Percentiles rank a stretch among this genome's conserved stretches.
These are phyloP conservation scores for Coelinius sp. DNA, from an alignment of 2,888 invertebrate species.

Conservation along the genomic window DNA sequence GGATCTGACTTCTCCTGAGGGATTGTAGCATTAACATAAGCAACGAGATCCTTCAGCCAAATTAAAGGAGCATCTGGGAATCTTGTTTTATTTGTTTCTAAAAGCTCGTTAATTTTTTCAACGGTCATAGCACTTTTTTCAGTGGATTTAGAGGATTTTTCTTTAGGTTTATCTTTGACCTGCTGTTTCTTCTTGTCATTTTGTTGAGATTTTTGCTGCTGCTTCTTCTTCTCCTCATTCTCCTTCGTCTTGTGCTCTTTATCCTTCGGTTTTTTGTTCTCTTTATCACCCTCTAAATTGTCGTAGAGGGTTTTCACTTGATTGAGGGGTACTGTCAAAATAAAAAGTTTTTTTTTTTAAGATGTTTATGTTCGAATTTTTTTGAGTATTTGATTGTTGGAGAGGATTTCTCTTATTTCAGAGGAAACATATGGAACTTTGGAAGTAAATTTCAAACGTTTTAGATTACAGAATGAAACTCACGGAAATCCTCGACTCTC, in stretches of 20 bases:
- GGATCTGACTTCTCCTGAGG: slow-evolving; percentile 78
- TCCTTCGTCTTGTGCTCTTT: slow-evolving; percentile 67
- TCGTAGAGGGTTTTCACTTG: slow-evolving; percentile 79
- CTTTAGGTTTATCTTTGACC: slow-evolving; percentile 74
- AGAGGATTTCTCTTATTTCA: background rate
- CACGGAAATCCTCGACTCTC: slow-evolving; percentile 84
- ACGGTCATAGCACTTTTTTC: slow-evolving; percentile 77
- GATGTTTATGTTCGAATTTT: background rate
- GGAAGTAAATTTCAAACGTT: slow-evolving; percentile 29
- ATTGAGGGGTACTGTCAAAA: slow-evolving; percentile 76
- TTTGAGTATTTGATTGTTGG: background rate
- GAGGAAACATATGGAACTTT: background rate
- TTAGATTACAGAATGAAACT: slow-evolving; percentile 66
- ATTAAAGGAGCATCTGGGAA: slow-evolving; percentile 81
- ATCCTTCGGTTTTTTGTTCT: slow-evolving; percentile 72
- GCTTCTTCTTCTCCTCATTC: slow-evolving; percentile 72
- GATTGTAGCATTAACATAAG: slow-evolving; percentile 76
- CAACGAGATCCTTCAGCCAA: slow-evolving; percentile 81
- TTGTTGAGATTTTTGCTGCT: slow-evolving; percentile 67
- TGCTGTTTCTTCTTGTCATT: slow-evolving; percentile 72
- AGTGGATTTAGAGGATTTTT: slow-evolving; percentile 78
- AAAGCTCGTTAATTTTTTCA: slow-evolving; percentile 73
- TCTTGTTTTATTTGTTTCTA: slow-evolving; percentile 75
- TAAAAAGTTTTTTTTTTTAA: slow-evolving; percentile 39
- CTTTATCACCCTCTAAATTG: slow-evolving; percentile 76